Base-by-base conservation (phyloP, 2,797 vertebrate species). In the Decapterus maruadsi region DNA sequence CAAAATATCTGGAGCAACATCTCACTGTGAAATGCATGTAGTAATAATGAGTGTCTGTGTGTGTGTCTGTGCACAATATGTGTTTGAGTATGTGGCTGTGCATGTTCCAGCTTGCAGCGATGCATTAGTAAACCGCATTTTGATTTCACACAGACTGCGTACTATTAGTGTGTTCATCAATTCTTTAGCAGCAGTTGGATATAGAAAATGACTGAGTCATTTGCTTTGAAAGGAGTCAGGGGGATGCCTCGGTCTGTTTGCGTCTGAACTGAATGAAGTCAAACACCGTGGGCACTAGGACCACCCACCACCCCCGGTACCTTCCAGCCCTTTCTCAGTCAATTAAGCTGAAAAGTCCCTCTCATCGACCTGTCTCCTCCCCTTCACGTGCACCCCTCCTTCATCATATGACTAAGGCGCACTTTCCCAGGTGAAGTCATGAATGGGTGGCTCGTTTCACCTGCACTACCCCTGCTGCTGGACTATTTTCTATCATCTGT, bases 61-160 rank as follows among this genome's bases (percentile, higher is more conserved):
- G 43, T 5, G 43, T 0, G 40, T 43, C 64, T 58, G 56, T 64
- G 48, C 53, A 6, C 16, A 55, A 4, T 29, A 17, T 14, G 22
- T 56, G 57, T 34, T 10, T 20, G 22, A 11, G 4, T 77, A n/a
- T 42, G 70, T 14, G n/a, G 8, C n/a, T 61, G 62, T 38, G 51
- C 34, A 34, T 45, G 55, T 60, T 67, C 34, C 8, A 67, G 45
- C 46, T 48, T 65, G 76, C 75, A 79, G 43, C 55, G 66, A 80
- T 87, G 79, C 69, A 86, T 88, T 60, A 75, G 70, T 81, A 73
- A 82, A 66, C 58, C 46, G 63, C 73, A 82, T 80, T 80, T 54
- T 67, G 40, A 81, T 68, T 81, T 77, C 59, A 76, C 75, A 71
- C 82, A 63, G 77, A 80, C 71, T 69, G 55, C 13, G 13, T 36